These are phyloP conservation scores for Lottia gigantea DNA, from an alignment of 2,888 invertebrate species.

Conservation along the genomic window DNA sequence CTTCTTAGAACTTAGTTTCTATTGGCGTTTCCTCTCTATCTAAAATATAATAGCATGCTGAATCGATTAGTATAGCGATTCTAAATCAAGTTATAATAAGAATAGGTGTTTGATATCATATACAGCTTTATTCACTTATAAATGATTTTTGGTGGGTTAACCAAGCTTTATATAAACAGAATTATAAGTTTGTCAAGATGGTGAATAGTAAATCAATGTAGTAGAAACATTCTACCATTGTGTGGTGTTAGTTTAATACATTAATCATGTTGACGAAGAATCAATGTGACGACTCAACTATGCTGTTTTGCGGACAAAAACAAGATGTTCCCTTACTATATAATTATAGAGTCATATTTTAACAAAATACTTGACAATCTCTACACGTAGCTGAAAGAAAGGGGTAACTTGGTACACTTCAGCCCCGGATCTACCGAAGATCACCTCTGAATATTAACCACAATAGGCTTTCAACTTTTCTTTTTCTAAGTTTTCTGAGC, in stretches of 20 bases:
- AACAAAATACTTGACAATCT: neutral
- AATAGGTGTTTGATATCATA: too few relatives aligned
- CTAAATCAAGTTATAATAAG: neutral
- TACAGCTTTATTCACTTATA: too few relatives aligned
- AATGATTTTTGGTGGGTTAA: too few relatives aligned
- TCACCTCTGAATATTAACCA: too few relatives aligned
- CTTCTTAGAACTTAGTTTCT: neutral
- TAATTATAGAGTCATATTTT: constrained; percentile 4
- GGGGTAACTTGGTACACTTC: too few relatives aligned
- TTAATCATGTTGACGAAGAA: neutral
- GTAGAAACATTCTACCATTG: neutral
- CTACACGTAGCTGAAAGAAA: too few relatives aligned
- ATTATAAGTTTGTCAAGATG: neutral
- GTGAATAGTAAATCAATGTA: constrained; percentile 7
- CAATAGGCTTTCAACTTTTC: too few relatives aligned
- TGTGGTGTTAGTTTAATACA: neutral
- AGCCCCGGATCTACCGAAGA: too few relatives aligned
- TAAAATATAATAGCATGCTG: neutral
- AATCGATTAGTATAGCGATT: constrained; percentile 1
- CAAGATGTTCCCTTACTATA: neutral
- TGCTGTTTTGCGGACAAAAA: neutral
- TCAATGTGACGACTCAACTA: neutral
- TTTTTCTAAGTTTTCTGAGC: too few relatives aligned
- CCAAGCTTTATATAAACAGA: too few relatives aligned
- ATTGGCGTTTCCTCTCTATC: constrained; percentile 1